Evolutionary conservation across 37 sponge, comb jelly and placozoan species (phyloP).

Genomic region (Oscarella lobularis): DNA sequence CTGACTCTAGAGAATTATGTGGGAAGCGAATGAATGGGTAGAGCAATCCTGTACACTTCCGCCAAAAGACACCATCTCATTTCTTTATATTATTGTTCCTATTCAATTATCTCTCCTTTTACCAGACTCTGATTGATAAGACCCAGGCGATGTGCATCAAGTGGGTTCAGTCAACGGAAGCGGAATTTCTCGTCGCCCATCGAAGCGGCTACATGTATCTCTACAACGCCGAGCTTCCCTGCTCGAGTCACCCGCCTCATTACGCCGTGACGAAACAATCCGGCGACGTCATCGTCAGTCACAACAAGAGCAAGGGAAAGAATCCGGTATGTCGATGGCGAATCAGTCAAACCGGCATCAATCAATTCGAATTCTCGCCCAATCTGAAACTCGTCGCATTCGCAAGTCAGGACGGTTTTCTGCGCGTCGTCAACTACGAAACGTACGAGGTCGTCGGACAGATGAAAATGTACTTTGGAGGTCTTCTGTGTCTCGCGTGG

Average conservation of each 20-base stretch:
- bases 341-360: slow-evolving; percentile 15
- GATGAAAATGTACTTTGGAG: slow-evolving; percentile 91
- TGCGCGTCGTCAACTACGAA: slow-evolving; percentile 66
- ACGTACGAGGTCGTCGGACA: slow-evolving; percentile 54
- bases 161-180: slow-evolving; percentile 81
- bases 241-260: slow-evolving; percentile 9
- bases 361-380: slow-evolving; percentile 73
- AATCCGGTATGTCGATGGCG: neutral
- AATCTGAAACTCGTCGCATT: slow-evolving; percentile 78
- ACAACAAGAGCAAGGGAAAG: slow-evolving; percentile 7
- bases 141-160: slow-evolving; percentile 58
- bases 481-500: slow-evolving; percentile 89
- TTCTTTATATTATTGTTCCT: too few relatives aligned
- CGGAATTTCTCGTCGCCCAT: slow-evolving; percentile 58
- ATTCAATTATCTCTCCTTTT: neutral
- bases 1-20: too few relatives aligned
- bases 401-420: slow-evolving; percentile 81
- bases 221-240: slow-evolving; percentile 33
- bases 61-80: too few relatives aligned
- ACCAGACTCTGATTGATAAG: slow-evolving; percentile 42
- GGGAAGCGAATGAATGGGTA: too few relatives aligned
- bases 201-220: slow-evolving; percentile 79
- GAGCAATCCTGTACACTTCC: too few relatives aligned
- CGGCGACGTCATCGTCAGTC: neutral
- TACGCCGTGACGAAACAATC: slow-evolving; percentile 5